Conservation (phyloP, 1,140 invertebrate species). For the Drosophila bipectinata region DNA sequence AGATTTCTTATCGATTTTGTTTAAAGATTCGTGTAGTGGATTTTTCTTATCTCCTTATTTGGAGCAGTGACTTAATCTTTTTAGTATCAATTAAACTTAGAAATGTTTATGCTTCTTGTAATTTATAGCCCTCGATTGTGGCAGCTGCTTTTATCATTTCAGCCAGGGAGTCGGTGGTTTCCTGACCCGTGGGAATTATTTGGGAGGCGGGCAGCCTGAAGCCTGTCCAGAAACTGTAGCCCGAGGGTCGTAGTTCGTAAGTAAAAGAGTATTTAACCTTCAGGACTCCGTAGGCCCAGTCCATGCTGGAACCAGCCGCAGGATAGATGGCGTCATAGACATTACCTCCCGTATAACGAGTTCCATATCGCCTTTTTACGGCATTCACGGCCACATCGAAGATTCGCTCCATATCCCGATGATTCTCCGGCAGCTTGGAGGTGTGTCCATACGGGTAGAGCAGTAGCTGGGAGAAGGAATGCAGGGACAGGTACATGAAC, state of each 20-base stretch:
- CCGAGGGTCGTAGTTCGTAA: slow-evolving; percentile 88
- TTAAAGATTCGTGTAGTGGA: background rate
- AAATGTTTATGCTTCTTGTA: slow-evolving; percentile 15
- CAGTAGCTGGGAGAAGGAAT: slow-evolving; percentile 90
- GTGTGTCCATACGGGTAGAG: slow-evolving; percentile 90
- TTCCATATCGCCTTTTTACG: slow-evolving; percentile 87
- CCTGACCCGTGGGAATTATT: slow-evolving; percentile 86
- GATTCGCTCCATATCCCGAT: slow-evolving; percentile 86
- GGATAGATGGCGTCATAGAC: slow-evolving; percentile 73
- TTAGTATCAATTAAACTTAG: slow-evolving; percentile 7
- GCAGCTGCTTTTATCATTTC: slow-evolving; percentile 77
- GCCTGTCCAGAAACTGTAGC: slow-evolving; percentile 85
- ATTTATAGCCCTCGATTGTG: slow-evolving; percentile 28
- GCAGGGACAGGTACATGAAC: slow-evolving; percentile 87
- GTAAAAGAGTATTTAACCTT: slow-evolving; percentile 88
- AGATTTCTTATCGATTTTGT: background rate
- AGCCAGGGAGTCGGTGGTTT: slow-evolving; percentile 83
- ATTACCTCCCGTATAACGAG: slow-evolving; percentile 86
- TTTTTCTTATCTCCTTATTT: background rate
- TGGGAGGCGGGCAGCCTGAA: slow-evolving; percentile 89
- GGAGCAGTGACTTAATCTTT: background rate
- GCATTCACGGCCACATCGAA: slow-evolving; percentile 86
- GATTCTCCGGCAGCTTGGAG: slow-evolving; percentile 85
- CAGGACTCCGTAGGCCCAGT: slow-evolving; percentile 88
- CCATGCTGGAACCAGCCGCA: slow-evolving; percentile 88